Base-by-base conservation (phyloP, 2,888 invertebrate genomes). In the Cosmorhoe ocellata region DNA sequence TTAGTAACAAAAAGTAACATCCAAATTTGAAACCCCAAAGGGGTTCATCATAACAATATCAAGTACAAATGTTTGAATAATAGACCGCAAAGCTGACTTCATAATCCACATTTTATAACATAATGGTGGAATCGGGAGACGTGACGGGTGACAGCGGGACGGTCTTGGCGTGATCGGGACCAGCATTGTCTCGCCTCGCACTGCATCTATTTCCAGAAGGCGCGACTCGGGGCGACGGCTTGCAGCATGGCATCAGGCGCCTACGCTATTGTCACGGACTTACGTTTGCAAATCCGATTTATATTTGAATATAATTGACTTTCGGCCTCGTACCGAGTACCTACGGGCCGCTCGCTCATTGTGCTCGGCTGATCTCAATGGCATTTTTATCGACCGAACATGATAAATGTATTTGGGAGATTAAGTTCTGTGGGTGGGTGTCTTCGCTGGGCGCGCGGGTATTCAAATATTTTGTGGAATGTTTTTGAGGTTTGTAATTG, bases 251-350 rank as follows among this genome's bases (percentile, higher is more conserved):
- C 53, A 67, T 66, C 71, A 74, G 80, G 83, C 84, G 84, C 84
- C 81, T 77, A 77, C 74, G 73, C 81, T 66, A 86, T 90, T 89
- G 88, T 88, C 78, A 79, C 64, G 62, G 70, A 75, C 86, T 90
- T 90, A 90, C 80, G 81, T 86, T 87, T 75, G 88, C 89, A 88
- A 90, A 90, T 90, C 89, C 85, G 89, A 88, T 90, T 90, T 88
- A 84, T 87, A 90, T 90, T 90, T 88, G 88, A 90, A 90, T 90
- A 89, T 90, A 89, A 90, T 90, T 87, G 89, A 89, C 84, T 88
- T 84, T 82, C 81, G 79, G 84, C 77, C 82, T 72, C 79, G 72
- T 75, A 81, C 85, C 88, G 81, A 85, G 87, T 86, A 85, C 76
- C 36, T 32, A 31, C 33, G 32, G 37, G 30, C 22, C 41, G 41